Evolutionary conservation across 1,140 invertebrate species (phyloP).

Genomic region (Thaumetopoea pityocampa): DNA sequence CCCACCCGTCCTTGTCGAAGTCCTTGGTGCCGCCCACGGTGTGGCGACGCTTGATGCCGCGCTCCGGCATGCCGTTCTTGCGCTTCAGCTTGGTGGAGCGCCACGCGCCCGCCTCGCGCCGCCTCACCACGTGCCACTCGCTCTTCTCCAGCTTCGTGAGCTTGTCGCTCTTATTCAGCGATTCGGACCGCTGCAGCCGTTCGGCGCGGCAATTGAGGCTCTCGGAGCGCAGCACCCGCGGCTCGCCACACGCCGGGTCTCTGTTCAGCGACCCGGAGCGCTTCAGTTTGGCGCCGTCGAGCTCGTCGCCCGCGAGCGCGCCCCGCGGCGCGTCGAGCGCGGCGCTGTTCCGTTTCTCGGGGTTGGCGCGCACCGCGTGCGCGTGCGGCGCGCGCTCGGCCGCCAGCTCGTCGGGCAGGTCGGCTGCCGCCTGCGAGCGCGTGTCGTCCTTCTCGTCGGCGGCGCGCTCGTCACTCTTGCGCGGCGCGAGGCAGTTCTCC

Average conservation of each 20-base stretch:
- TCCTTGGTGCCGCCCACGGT: constrained; percentile 94
- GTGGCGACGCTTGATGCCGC: constrained; percentile 91
- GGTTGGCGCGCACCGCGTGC: constrained; percentile 24
- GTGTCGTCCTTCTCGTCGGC: constrained; percentile 65
- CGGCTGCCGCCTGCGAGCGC: constrained; percentile 47
- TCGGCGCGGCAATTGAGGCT: constrained; percentile 69
- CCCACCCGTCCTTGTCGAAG: constrained; percentile 76
- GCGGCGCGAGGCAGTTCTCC: constrained; percentile 30
- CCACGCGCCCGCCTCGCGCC: constrained; percentile 77
- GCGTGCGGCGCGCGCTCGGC: constrained; percentile 19
- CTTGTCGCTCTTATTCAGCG: constrained; percentile 84
- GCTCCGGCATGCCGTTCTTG: constrained; percentile 85
- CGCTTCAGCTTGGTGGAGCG: constrained; percentile 81
- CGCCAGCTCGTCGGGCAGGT: constrained; percentile 35
- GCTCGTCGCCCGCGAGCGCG: constrained; percentile 17
- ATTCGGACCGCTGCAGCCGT: constrained; percentile 79
- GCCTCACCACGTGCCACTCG: constrained; percentile 85
- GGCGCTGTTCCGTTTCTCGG: constrained; percentile 48
- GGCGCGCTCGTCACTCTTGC: constrained; percentile 24
- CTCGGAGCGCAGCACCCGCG: constrained; percentile 77
- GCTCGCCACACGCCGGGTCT: constrained; percentile 44
- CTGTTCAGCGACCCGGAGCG: constrained; percentile 79
- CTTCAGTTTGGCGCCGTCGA: constrained; percentile 63
- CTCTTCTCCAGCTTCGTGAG: constrained; percentile 89
- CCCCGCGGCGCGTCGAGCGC: constrained; percentile 26